phyloP scores from a whole-genome alignment of 2,888 invertebrate genomes.

The Cosmia pyralina region DNA sequence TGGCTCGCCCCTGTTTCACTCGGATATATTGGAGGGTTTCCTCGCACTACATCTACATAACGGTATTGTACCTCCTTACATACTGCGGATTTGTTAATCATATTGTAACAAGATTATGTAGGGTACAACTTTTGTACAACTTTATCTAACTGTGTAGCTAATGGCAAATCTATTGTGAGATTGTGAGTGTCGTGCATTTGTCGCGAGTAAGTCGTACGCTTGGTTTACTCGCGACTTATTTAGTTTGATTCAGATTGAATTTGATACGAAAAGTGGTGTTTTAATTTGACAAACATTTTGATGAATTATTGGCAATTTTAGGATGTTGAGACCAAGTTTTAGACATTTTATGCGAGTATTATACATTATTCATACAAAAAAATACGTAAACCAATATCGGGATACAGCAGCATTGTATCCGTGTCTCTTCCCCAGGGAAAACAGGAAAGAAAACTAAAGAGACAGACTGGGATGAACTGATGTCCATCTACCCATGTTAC shows the following conservation, averaged over 20 bases:
- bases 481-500: slow-evolving; percentile 51
- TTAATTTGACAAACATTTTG: not conserved
- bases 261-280: not conserved
- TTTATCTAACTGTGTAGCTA: slow-evolving; percentile 11
- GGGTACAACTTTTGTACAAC: slow-evolving; percentile 22
- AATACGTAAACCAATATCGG: slow-evolving; percentile 20
- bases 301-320: not conserved
- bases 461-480: slow-evolving; percentile 45
- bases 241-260: not conserved
- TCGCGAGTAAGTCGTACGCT: not conserved
- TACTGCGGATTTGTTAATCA: slow-evolving; percentile 56
- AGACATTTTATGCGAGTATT: not conserved
- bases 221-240: not conserved
- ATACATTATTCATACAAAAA: not conserved
- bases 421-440: slow-evolving; percentile 35
- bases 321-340: not conserved
- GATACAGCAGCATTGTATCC: slow-evolving; percentile 36
- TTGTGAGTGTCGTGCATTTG: not conserved
- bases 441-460: slow-evolving; percentile 48
- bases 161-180: slow-evolving; percentile 10
- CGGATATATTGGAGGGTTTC: slow-evolving; percentile 63
- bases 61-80: slow-evolving; percentile 48
- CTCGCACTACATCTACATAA: slow-evolving; percentile 59
- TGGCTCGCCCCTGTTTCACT: slow-evolving; percentile 69
- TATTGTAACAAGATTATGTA: slow-evolving; percentile 41